Percentiles rank a stretch among this genome's conserved stretches.
These are phyloP conservation scores for Anarsia innoxiella DNA, from an alignment of 2,888 invertebrate genomes.

Conservation along the genomic window DNA sequence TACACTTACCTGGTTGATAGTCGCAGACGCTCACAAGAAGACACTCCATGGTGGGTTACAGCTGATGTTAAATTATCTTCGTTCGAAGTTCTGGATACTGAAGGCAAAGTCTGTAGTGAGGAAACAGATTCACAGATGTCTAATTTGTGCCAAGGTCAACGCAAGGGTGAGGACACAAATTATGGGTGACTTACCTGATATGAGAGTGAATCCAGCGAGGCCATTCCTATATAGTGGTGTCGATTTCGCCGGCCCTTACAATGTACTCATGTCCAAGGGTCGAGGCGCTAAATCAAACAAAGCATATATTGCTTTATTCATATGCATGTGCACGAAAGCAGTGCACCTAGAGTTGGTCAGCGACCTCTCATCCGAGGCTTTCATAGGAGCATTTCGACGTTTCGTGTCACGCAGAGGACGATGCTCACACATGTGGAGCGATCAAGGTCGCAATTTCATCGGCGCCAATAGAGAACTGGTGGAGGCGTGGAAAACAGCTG, in stretches of 20 bases:
- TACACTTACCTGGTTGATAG: constrained; percentile 17
- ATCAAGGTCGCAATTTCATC: neutral
- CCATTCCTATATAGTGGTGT: neutral
- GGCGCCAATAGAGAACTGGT: too few species aligned
- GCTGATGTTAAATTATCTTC: constrained; percentile 16
- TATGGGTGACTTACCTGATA: neutral
- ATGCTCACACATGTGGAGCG: neutral
- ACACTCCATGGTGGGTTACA: constrained; percentile 22
- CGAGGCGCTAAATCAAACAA: neutral
- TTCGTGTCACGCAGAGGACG: neutral
- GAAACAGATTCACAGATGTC: neutral
- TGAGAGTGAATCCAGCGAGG: neutral
- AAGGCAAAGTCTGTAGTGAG: neutral
- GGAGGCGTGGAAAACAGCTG: too few species aligned
- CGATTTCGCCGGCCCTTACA: neutral
- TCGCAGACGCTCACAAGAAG: constrained; percentile 10
- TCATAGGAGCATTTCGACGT: neutral
- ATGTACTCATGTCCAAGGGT: neutral
- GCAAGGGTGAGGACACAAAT: neutral
- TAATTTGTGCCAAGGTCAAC: neutral
- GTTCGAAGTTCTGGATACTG: neutral
- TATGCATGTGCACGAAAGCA: neutral
- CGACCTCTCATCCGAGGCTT: constrained; percentile 4
- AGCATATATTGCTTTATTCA: neutral
- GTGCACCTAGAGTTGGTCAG: neutral